Base-by-base conservation (phyloP, 2,888 invertebrate species). In the Watsonalla binaria region DNA sequence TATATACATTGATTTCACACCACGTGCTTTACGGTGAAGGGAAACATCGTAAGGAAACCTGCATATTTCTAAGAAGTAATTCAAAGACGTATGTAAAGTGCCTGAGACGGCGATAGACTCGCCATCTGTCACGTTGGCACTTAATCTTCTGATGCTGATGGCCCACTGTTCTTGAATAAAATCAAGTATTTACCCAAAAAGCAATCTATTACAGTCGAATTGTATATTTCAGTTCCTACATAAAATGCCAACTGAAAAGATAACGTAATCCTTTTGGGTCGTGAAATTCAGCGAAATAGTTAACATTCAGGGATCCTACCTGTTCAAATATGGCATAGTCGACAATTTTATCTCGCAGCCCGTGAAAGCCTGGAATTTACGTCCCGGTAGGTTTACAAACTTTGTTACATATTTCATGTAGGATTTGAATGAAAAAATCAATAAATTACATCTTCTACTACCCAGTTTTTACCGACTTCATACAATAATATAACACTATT, bases 381-480 rank as follows among this genome's bases (percentile, higher is more conserved):
- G 61, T 59, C 52, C 56, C 57, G 63, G 66, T 69, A 69, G 65
- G 61, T 56, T 63, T 67, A 66, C 65, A 68, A 68, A 61, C 55
- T 63, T 64, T 65, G 42, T 11, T 11, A 11, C 5, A 42, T 5
- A 11, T 42, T 42, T 42, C 11, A 42, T 42, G 42, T 42, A 11
- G 11, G 42, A 37, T 37, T 37, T 42, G 8, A 24, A 24, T 24
- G 24, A 24, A 24, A 24, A 24, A 24, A 24, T 24, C 24, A 24
- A 24, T 24, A 24, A 24, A 24, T 24, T 24, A 24, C 4, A 24
- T 24, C 1, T 24, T 24, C 4, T 24, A 24, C 24, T 24, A 2
- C 24, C 1, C 24, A 24, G 24, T 24, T 24, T 24, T 24, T 24
- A 24, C 24, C 24, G 24, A 24, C 24, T 24, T 24, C 24, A 24